A percentile compares a stretch with the other conserved stretches of the same genome.
phyloP scores from a whole-genome alignment of 2,888 invertebrate species.

The Phaedon cochleariae region DNA sequence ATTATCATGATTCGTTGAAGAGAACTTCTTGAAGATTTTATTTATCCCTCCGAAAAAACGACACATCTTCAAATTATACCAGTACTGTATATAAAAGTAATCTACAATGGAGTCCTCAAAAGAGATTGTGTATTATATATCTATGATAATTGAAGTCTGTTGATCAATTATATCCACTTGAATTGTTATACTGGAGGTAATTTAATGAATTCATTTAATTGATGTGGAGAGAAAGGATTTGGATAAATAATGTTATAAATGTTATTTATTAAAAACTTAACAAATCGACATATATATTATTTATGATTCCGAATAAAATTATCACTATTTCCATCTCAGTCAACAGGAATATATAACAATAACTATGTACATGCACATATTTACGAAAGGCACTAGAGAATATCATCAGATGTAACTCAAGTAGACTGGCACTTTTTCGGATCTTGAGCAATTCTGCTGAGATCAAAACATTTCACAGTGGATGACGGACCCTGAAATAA shows the following conservation, averaged over 20 bases:
- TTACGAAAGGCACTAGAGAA: neutral
- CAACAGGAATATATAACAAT: constrained; percentile 2
- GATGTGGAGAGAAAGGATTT: too few relatives aligned
- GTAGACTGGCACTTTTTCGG: neutral
- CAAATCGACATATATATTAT: neutral
- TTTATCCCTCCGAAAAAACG: too few relatives aligned
- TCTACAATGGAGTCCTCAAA: too few relatives aligned
- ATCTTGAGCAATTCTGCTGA: neutral
- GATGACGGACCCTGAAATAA: neutral
- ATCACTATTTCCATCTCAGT: neutral
- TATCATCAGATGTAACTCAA: neutral
- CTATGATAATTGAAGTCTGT: too few relatives aligned
- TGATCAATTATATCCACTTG: too few relatives aligned
- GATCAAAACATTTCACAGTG: neutral
- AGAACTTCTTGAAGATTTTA: too few relatives aligned
- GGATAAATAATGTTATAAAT: neutral
- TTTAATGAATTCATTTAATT: too few relatives aligned
- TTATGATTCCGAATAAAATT: neutral
- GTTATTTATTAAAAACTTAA: neutral
- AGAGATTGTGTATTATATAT: too few relatives aligned
- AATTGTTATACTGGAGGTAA: too few relatives aligned
- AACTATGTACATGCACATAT: neutral
- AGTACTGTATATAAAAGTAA: too few relatives aligned
- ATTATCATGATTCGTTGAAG: too few relatives aligned
- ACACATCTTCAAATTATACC: too few relatives aligned